phyloP scores from a whole-genome alignment of 2,888 invertebrate species.

The Apamea epomidion region DNA sequence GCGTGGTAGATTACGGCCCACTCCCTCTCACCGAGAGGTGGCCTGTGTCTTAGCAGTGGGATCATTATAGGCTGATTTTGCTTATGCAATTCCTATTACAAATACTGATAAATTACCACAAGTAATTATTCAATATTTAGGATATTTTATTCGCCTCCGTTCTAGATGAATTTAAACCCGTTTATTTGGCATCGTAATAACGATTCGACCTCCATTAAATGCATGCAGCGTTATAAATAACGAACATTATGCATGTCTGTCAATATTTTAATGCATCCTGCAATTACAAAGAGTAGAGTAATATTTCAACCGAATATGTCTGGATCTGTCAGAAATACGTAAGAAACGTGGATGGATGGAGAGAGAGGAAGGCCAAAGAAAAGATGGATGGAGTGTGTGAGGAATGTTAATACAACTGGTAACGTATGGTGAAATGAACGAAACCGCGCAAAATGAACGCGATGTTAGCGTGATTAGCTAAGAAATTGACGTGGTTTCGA shows the following conservation, averaged over 20 bases:
- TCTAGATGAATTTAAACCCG: slow-evolving; percentile 4
- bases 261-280: slow-evolving; percentile 38
- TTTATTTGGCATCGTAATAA: slow-evolving; percentile 17
- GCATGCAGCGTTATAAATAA: slow-evolving; percentile 37
- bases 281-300: slow-evolving; percentile 21
- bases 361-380: not conserved
- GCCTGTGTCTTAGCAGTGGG: too few species aligned
- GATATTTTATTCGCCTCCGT: slow-evolving; percentile 1
- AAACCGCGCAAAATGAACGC: not conserved
- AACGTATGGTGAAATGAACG: too few species aligned
- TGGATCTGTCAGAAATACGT: not conserved
- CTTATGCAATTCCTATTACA: not conserved
- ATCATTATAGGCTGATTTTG: too few species aligned
- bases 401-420: not conserved
- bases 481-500: not conserved
- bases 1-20: not conserved
- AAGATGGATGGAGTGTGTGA: not conserved
- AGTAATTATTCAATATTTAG: not conserved
- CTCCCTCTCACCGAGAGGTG: too few species aligned
- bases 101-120: not conserved
- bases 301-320: slow-evolving; percentile 20
- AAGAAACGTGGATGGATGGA: not conserved
- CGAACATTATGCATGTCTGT: slow-evolving; percentile 25
- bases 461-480: not conserved
- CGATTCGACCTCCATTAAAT: slow-evolving; percentile 36